Evolutionary conservation across 1,140 invertebrate genomes (phyloP), one percentile per base, ranked within the genome.

Genomic region (Tetraneura akinire): DNA sequence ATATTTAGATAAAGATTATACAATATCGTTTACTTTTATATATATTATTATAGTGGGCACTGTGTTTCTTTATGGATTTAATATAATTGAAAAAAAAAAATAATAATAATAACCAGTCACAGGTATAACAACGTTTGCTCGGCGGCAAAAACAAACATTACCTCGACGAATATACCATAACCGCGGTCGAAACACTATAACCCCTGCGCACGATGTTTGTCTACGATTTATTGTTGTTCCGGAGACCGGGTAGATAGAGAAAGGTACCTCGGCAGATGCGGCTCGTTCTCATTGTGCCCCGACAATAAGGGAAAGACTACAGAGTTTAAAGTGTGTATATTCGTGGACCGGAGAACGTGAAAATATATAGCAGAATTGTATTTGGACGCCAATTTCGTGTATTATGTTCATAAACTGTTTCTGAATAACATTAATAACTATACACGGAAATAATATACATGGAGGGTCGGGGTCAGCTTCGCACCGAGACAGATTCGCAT

Each of bases 141-240:
- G 57, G 23, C 0, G 57, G 57, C 23, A 26, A 60, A 60, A 60
- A 23, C 23, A 18, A 60, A 60, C 57, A 29, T 60, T 16, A 29
- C 55, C 55, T 60, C 57, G 57, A 60, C 57, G 57, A 60, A 21
- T 26, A 29, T 37, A 13, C 23, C 57, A 0, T 37, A 37, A 37
- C 32, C 32, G 3, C 32, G 32, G 14, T 5, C 55, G n/a, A 57
- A 23, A 55, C 14, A 26, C 14, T 23, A 13, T 57, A 26, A 23
- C 5, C 13, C 13, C 55, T 57, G 9, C 3, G 55, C 26, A 29
- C 23, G 5, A 29, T 60, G 57, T 60, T 29, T 60, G 23, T 29
- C 55, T 6, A 26, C 57, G 26, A 60, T 60, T 60, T 60, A 60
- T 60, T 60, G 57, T 60, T 60, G 14, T 60, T 18, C 57, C 57